phyloP scores from a whole-genome alignment of 2,888 invertebrate species.

The Acleris sparsana region DNA sequence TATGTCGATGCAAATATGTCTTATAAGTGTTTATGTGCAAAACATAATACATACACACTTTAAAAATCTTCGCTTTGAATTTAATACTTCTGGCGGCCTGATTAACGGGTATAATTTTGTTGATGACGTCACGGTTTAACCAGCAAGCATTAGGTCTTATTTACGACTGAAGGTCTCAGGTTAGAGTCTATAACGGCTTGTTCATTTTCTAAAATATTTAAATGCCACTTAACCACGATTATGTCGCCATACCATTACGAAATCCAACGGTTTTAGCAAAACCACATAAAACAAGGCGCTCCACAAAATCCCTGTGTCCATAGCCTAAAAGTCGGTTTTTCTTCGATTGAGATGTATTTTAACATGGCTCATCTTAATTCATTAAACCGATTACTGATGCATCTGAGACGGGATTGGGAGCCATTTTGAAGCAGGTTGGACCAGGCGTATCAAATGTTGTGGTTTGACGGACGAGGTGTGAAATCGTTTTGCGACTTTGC shows the following conservation, averaged over 20 bases:
- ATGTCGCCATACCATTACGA: slow-evolving; percentile 4
- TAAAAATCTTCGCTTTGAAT: too few species aligned
- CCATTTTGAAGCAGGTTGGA: slow-evolving; percentile 3
- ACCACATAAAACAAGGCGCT: too few species aligned
- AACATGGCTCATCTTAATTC: background rate
- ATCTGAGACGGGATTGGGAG: slow-evolving; percentile 6
- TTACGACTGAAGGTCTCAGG: too few species aligned
- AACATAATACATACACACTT: too few species aligned
- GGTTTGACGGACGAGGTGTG: background rate
- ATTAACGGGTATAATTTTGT: too few species aligned
- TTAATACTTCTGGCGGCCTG: too few species aligned
- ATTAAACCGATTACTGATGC: slow-evolving; percentile 10
- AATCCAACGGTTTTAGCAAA: background rate
- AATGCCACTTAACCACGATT: background rate
- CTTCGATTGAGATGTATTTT: background rate
- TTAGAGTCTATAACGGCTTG: too few species aligned
- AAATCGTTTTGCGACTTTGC: background rate
- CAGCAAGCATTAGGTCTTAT: too few species aligned
- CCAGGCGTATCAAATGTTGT: background rate
- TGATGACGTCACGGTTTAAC: too few species aligned
- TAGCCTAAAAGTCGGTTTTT: background rate
- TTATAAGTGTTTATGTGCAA: too few species aligned
- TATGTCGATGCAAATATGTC: too few species aligned
- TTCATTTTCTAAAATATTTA: too few species aligned
- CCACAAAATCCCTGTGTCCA: background rate